Conservation (phyloP, 2,113 vertebrate species). For the Proteles cristata region DNA sequence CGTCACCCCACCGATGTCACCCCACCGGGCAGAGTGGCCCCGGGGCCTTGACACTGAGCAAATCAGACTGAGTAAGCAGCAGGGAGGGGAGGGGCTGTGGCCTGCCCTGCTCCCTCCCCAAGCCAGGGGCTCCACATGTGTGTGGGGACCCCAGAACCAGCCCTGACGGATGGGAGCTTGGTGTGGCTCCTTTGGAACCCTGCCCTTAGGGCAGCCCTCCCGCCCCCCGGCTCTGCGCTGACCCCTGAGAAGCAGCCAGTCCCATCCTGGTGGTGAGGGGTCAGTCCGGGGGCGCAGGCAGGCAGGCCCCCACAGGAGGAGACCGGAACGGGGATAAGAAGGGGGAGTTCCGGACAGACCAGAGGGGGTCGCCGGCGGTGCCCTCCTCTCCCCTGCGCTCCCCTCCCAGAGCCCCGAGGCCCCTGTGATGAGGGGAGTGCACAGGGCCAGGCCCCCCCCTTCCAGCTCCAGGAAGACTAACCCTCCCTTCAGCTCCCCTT, state of each 20-base stretch:
- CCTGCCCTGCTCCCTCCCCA: background rate
- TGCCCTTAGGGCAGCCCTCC: background rate
- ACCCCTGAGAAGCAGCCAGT: background rate
- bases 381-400: background rate
- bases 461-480: background rate
- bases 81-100: background rate
- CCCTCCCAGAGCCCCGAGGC: background rate
- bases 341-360: background rate
- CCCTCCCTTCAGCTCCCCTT: background rate
- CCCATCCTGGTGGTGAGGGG: background rate
- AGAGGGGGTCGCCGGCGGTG: background rate
- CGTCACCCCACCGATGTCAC: accelerated
- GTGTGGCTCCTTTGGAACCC: background rate
- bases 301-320: background rate
- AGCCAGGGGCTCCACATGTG: background rate
- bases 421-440: background rate
- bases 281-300: background rate
- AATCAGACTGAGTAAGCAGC: background rate
- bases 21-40: background rate
- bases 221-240: background rate
- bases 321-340: background rate
- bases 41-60: background rate
- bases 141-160: background rate
- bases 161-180: background rate
- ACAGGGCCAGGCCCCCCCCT: background rate